These are phyloP conservation scores for Drosophila niveifrons DNA, from an alignment of 2,888 invertebrate genomes.

Conservation along the genomic window DNA sequence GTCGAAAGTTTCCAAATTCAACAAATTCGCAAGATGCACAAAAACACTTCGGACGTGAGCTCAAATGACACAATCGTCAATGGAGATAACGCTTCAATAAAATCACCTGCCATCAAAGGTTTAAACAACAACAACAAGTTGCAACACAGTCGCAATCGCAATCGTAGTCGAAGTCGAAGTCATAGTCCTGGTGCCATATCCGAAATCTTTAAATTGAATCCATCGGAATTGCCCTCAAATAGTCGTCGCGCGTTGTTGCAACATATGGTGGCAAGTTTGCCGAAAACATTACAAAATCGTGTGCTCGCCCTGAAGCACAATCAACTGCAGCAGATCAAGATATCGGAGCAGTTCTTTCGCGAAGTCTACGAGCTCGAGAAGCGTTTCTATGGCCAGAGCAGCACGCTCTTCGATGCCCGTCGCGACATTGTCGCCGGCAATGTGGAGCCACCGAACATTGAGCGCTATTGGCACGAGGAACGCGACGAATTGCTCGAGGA, in stretches of 20 bases:
- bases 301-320: slow-evolving; percentile 58
- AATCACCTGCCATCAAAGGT: neutral
- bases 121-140: neutral
- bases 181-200: slow-evolving; percentile 29
- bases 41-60: slow-evolving; percentile 27
- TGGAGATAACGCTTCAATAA: neutral
- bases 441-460: slow-evolving; percentile 52
- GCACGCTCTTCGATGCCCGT: slow-evolving; percentile 56
- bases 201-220: slow-evolving; percentile 28
- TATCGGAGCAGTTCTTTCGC: slow-evolving; percentile 63
- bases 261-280: slow-evolving; percentile 56
- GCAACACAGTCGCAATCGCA: slow-evolving; percentile 10
- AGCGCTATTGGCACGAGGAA: slow-evolving; percentile 56
- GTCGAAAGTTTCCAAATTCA: slow-evolving; percentile 30
- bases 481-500: slow-evolving; percentile 47
- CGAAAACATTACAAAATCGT: slow-evolving; percentile 51
- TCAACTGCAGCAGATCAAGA: slow-evolving; percentile 59
- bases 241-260: slow-evolving; percentile 59
- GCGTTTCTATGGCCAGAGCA: slow-evolving; percentile 58
- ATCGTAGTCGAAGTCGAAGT: slow-evolving; percentile 27
- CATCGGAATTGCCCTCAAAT: slow-evolving; percentile 53
- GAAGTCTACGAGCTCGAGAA: slow-evolving; percentile 61
- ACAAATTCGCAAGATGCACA: slow-evolving; percentile 34
- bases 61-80: slow-evolving; percentile 36
- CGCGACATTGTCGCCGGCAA: slow-evolving; percentile 56